These are phyloP conservation scores for Uria lomvia DNA, from an alignment of 2,113 vertebrate species.

Conservation along the genomic window DNA sequence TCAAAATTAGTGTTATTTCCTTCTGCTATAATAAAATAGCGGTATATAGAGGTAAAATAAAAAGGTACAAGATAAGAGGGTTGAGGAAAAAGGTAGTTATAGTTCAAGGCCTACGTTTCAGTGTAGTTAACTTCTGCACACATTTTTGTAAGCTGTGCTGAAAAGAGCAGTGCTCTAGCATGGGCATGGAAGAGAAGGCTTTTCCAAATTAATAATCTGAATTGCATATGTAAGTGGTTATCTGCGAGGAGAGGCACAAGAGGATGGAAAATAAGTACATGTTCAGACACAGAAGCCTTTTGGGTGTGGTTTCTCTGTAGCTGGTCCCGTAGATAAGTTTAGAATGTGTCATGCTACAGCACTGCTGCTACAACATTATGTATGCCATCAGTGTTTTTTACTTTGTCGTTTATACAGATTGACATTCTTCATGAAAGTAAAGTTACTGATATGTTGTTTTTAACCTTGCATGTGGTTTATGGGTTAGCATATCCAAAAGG, in stretches of 20 bases:
- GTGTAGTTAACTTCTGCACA: neutral
- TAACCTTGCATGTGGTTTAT: neutral
- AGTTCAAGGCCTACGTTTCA: neutral
- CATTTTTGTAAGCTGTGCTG: neutral
- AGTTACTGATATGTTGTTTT: neutral
- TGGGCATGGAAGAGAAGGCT: neutral
- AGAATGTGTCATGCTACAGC: neutral
- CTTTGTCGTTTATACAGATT: neutral
- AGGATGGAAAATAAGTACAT: accelerated
- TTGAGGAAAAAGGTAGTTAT: neutral
- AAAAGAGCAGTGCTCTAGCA: neutral
- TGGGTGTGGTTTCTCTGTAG: neutral
- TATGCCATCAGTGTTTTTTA: neutral
- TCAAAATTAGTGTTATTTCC: neutral
- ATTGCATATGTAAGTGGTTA: neutral
- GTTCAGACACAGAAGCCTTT: neutral
- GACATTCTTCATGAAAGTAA: neutral
- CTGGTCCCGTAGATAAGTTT: neutral
- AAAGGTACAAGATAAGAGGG: neutral
- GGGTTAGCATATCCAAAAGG: neutral
- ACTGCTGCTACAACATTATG: neutral
- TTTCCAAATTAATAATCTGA: neutral
- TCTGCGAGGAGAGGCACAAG: neutral
- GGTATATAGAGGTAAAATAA: neutral
- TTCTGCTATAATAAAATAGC: neutral